Evolutionary conservation across 2,113 vertebrate species (phyloP), one percentile per base, ranked within the genome.

Genomic region (Phylloscopus trochiloides): DNA sequence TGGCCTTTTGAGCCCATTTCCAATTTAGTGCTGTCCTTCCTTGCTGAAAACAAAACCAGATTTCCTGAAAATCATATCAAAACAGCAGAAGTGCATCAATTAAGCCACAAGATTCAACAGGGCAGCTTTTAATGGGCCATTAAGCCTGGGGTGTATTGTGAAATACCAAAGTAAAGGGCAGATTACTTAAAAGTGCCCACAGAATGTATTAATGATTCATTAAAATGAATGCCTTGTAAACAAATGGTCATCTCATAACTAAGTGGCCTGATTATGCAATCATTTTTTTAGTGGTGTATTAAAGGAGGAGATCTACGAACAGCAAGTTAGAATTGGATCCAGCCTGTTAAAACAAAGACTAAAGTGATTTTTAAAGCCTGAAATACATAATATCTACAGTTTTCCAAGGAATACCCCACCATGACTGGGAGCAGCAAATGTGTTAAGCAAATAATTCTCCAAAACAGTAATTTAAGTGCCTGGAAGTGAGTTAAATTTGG

Each of bases 141-240:
- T 97, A 96, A 90, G 73, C 63, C 67, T 85, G 42, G 86, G 76
- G 62, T 79, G 54, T 71, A 59, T 73, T 62, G 62, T 91, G 88
- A 91, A 92, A 90, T 68, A 96, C 51, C 80, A 59, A 84, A 72
- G 87, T 58, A 94, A 95, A 96, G 94, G 94, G 57, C 8, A 6
- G 84, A 91, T 94, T 87, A 66, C 92, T 90, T 85, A 73, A 79
- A 79, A 91, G 68, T 79, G 63, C 73, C 62, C 52, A 87, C 74
- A 91, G 90, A 94, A 90, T 87, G 51, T 92, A 92, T 96, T 97
- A 94, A 96, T 90, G 88, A 94, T 90, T 95, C 85, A 93, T 93
- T 94, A 93, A 96, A 94, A 61, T 68, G 40, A 40, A 63, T 84
- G 52, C 68, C 72, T 47, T 68, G 45, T 58, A 94, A 94, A 96